Conservation (phyloP, 1,140 invertebrate species). For the Apis dorsata region DNA sequence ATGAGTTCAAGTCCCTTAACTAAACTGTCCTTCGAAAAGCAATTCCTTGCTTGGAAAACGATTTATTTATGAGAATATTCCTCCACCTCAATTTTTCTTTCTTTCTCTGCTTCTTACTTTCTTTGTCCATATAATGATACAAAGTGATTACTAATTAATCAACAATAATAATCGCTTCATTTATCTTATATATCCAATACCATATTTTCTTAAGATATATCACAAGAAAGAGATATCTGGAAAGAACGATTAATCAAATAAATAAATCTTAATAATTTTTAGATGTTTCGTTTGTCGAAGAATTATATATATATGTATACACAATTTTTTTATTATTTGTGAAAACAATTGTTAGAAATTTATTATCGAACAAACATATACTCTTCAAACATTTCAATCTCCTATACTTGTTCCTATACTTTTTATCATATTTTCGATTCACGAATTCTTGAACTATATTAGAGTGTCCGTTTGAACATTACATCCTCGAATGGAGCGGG, state of each 20-base stretch:
- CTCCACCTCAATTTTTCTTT: not conserved
- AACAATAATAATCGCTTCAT: not conserved
- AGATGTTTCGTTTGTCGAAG: too few relatives aligned
- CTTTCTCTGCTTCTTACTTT: not conserved
- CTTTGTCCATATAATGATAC: not conserved
- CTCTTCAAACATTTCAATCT: not conserved
- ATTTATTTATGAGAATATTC: slow-evolving; percentile 41
- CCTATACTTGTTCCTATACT: not conserved
- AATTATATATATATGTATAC: too few relatives aligned
- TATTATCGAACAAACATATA: not conserved
- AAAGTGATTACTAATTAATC: not conserved
- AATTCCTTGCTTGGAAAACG: slow-evolving; percentile 3
- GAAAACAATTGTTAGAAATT: too few relatives aligned
- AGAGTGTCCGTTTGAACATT: slow-evolving; percentile 18
- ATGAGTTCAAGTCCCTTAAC: slow-evolving; percentile 30
- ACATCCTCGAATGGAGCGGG: slow-evolving; percentile 50
- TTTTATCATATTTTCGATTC: not conserved
- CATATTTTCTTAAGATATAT: not conserved
- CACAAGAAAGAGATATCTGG: not conserved
- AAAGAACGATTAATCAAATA: not conserved
- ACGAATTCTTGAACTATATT: not conserved
- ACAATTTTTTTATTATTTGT: too few relatives aligned
- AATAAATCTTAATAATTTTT: too few relatives aligned
- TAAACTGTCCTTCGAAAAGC: slow-evolving; percentile 45
- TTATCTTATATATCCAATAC: not conserved